Evolutionary conservation across 2,113 vertebrate genomes (phyloP).

Genomic region (Pluvianellus socialis): DNA sequence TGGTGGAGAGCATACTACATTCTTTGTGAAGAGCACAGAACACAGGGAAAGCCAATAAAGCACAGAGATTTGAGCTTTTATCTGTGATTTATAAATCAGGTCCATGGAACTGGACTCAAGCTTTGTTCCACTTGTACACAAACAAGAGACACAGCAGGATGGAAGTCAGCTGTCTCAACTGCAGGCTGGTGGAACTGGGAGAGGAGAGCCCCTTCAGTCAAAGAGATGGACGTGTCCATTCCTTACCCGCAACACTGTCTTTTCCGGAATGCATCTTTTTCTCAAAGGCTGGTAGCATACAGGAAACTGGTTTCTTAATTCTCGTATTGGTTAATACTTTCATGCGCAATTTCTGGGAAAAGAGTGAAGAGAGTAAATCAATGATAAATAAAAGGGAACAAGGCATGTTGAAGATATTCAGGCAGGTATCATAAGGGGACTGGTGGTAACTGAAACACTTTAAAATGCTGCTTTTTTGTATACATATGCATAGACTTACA

Average conservation of each 20-base stretch:
- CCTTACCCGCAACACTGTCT: not conserved
- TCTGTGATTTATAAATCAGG: not conserved
- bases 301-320: constrained; percentile 67
- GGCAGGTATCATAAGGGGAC: not conserved
- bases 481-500: not conserved
- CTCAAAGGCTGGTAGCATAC: not conserved
- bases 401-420: not conserved
- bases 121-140: not conserved
- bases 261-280: not conserved
- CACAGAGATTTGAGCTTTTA: not conserved
- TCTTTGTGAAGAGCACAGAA: not conserved
- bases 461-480: not conserved
- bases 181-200: not conserved
- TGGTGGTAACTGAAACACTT: not conserved
- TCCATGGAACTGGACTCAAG: not conserved
- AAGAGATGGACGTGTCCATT: not conserved
- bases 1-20: not conserved
- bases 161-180: not conserved
- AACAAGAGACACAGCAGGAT: not conserved
- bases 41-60: not conserved
- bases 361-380: not conserved
- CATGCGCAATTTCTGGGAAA: constrained; percentile 43
- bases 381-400: not conserved
- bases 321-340: constrained; percentile 66
- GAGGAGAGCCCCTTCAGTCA: not conserved